phyloP scores from a whole-genome alignment of 2,797 vertebrate genomes.

The Adrianichthys oophorus region DNA sequence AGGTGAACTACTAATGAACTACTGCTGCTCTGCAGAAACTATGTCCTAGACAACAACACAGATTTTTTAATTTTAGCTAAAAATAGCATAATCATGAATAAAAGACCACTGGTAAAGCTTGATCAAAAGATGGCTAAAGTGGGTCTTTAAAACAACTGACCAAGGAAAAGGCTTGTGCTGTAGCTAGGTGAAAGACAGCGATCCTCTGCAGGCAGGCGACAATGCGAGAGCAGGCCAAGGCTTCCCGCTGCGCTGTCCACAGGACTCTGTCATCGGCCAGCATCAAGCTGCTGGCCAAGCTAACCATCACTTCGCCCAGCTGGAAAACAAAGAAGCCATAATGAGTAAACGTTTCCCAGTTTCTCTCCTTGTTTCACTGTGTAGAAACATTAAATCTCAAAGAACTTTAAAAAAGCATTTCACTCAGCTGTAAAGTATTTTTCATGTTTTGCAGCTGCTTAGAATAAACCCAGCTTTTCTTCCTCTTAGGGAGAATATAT shows the following conservation, averaged over 20 bases:
- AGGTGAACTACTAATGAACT: no score
- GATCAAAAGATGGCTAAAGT: no score
- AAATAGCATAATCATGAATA: no score
- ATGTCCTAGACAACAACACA: no score
- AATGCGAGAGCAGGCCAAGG: slow-evolving; percentile 90
- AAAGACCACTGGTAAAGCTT: no score
- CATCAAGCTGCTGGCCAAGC: slow-evolving; percentile 97
- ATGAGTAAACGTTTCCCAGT: no score
- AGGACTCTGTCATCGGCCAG: slow-evolving; percentile 92
- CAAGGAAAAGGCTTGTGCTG: slow-evolving; percentile 89
- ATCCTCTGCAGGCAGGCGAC: slow-evolving; percentile 90
- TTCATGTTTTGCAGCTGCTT: slow-evolving; percentile 21
- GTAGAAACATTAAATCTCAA: no score
- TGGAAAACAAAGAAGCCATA: slow-evolving; percentile 34
- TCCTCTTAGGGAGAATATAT: background rate
- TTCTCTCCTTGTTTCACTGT: no score
- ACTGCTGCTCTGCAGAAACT: no score
- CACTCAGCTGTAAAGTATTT: no score
- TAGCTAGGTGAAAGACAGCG: slow-evolving; percentile 83
- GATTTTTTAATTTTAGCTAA: no score
- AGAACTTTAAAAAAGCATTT: no score
- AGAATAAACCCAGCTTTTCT: slow-evolving; percentile 26
- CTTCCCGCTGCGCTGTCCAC: slow-evolving; percentile 93
- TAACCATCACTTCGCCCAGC: slow-evolving; percentile 96
- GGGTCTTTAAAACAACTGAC: slow-evolving; percentile 69